phyloP scores from a whole-genome alignment of 1,140 invertebrate species.

The Heliconius eleuchia region DNA sequence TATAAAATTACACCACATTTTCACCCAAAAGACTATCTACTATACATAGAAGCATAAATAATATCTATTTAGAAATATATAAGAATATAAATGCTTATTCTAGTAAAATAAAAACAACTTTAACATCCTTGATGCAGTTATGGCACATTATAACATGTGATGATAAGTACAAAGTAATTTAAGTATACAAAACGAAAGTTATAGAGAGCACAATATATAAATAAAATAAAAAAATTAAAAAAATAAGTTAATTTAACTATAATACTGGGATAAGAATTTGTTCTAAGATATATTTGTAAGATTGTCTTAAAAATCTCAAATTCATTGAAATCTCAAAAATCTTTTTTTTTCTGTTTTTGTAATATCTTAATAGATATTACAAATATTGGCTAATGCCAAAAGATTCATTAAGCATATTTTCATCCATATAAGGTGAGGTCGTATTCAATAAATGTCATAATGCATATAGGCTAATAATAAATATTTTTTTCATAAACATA shows the following conservation, averaged over 20 bases:
- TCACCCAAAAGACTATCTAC: no score
- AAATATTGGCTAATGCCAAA: no score
- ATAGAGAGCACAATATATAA: conserved; percentile 8
- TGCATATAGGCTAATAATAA: not conserved
- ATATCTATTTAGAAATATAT: no score
- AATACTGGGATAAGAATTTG: not conserved
- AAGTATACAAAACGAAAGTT: conserved; percentile 11
- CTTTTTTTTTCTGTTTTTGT: no score
- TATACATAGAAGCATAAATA: no score
- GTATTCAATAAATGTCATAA: not conserved
- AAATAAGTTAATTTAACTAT: not conserved
- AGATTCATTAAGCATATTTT: no score
- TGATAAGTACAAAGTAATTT: conserved; percentile 24
- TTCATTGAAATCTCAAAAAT: no score
- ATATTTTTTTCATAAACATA: not conserved
- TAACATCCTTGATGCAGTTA: conserved; percentile 40
- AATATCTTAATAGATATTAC: no score
- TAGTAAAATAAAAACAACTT: not conserved
- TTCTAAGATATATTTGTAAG: no score
- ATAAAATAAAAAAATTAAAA: not conserved
- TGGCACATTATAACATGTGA: conserved; percentile 27
- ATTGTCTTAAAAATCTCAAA: no score
- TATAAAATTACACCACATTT: no score
- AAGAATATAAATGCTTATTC: not conserved
- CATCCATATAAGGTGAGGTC: not conserved